Evolutionary conservation across 1,140 invertebrate species (phyloP).

Genomic region (Leptinotarsa lineolata): DNA sequence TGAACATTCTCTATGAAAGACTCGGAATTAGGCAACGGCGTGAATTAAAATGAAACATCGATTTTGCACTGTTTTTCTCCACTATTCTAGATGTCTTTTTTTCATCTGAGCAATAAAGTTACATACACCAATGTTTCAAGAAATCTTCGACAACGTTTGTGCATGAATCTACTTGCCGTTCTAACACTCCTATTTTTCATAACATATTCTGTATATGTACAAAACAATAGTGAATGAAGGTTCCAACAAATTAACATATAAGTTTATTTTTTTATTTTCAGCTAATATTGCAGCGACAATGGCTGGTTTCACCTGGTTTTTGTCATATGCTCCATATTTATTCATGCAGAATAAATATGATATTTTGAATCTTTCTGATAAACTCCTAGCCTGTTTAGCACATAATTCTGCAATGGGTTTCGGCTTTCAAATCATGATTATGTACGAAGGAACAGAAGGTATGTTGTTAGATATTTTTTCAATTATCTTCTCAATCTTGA

Average conservation of each 20-base stretch:
- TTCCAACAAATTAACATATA: background rate
- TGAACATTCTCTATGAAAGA: too few relatives aligned
- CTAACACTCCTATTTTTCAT: background rate
- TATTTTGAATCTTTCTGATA: constrained; percentile 57
- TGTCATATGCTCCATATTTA: constrained; percentile 73
- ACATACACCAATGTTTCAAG: too few relatives aligned
- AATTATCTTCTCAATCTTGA: too few relatives aligned
- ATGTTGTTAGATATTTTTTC: too few relatives aligned
- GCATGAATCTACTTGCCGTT: background rate
- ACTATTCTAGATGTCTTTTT: too few relatives aligned
- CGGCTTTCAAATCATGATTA: constrained; percentile 70
- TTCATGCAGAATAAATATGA: constrained; percentile 69
- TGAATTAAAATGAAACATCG: too few relatives aligned
- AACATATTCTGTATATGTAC: background rate
- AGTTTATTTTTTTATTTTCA: constrained; percentile 51
- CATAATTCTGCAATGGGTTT: constrained; percentile 79
- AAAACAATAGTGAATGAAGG: background rate
- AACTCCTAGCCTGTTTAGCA: constrained; percentile 65
- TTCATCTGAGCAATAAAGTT: too few relatives aligned
- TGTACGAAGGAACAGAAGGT: constrained; percentile 67
- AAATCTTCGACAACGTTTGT: too few relatives aligned
- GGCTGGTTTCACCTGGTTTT: constrained; percentile 72
- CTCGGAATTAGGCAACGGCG: too few relatives aligned
- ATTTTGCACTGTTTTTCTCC: too few relatives aligned
- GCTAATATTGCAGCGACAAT: constrained; percentile 74